These are phyloP conservation scores for Coelopa frigida DNA, from an alignment of 1,140 invertebrate genomes.

Conservation along the genomic window DNA sequence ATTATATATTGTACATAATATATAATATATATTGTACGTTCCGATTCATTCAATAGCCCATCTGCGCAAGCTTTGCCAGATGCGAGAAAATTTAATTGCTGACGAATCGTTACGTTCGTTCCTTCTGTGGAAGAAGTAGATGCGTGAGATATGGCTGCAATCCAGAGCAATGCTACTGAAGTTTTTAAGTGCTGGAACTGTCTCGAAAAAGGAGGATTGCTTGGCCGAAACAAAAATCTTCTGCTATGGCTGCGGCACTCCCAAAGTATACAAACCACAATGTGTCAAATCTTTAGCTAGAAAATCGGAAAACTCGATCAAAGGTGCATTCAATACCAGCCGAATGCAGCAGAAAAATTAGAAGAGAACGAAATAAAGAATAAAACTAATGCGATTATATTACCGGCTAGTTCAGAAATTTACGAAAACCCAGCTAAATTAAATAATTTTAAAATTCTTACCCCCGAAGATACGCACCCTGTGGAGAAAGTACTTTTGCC, in stretches of 20 bases:
- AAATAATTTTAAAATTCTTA: neutral
- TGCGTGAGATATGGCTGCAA: neutral
- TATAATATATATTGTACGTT: too few species aligned
- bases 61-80: too few species aligned
- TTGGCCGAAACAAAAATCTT: too few species aligned
- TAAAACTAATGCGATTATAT: too few species aligned
- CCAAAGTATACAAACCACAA: conserved; percentile 2
- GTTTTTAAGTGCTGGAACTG: too few species aligned
- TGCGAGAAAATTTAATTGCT: neutral
- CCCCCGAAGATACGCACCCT: neutral
- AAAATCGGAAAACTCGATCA: neutral
- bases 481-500: neutral
- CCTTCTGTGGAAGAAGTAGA: neutral
- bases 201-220: neutral
- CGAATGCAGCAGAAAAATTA: neutral
- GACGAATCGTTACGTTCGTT: neutral
- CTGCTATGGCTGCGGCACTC: neutral
- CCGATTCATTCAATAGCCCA: too few species aligned
- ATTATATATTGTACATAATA: too few species aligned
- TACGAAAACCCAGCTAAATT: too few species aligned
- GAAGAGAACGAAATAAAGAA: too few species aligned
- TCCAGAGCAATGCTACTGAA: neutral
- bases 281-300: neutral
- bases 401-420: too few species aligned
- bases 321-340: neutral